Evolutionary conservation across 2,888 invertebrate genomes (phyloP).

Genomic region (Scelioninae gen. 1): DNA sequence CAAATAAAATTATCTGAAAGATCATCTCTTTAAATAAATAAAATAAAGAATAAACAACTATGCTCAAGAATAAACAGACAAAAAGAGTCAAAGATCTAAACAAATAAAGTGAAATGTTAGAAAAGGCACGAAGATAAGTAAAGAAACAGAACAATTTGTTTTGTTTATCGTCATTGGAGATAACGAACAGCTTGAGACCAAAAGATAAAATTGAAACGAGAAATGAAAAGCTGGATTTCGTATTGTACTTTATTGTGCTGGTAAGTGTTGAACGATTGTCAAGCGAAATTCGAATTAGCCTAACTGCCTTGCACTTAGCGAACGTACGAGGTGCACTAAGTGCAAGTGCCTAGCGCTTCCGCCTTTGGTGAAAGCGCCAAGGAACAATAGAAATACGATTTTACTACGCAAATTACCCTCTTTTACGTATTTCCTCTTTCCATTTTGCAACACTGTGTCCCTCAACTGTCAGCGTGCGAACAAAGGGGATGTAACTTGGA

Average conservation of each 20-base stretch:
- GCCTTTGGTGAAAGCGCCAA: constrained; percentile 61
- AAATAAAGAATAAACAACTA: not conserved
- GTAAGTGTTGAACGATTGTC: constrained; percentile 66
- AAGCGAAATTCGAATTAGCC: constrained; percentile 68
- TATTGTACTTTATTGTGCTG: constrained; percentile 50
- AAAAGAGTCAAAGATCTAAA: not conserved
- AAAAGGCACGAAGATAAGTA: too few relatives aligned
- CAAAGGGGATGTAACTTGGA: constrained; percentile 46
- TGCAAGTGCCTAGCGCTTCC: constrained; percentile 65
- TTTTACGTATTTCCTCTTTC: constrained; percentile 69
- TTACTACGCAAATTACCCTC: constrained; percentile 67
- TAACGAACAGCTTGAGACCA: constrained; percentile 24
- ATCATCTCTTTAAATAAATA: not conserved
- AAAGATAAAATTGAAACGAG: constrained; percentile 28
- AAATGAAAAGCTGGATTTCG: constrained; percentile 40
- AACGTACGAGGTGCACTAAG: constrained; percentile 60
- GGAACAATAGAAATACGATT: constrained; percentile 68
- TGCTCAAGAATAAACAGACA: too few relatives aligned
- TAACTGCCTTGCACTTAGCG: constrained; percentile 65
- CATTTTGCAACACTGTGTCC: constrained; percentile 44
- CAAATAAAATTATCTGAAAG: too few relatives aligned
- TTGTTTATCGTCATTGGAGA: not conserved
- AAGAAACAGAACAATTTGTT: not conserved
- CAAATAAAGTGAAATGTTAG: not conserved
- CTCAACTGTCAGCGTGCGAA: constrained; percentile 47